Conservation (phyloP, 2,888 invertebrate genomes). For the Ophion ellenae region DNA sequence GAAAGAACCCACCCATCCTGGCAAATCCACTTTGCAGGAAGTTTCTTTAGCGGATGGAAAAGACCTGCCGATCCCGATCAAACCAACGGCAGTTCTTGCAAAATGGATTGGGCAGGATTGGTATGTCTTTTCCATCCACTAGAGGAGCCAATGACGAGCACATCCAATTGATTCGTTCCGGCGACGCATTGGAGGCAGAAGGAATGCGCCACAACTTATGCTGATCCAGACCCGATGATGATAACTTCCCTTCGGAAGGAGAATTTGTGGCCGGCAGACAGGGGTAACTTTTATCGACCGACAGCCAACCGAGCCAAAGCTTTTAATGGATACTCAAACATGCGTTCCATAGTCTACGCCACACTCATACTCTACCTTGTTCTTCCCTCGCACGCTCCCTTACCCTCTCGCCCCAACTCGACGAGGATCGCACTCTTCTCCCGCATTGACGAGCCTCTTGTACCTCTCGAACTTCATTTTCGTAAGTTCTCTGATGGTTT, state of each 20-base stretch:
- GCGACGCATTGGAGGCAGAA: not conserved
- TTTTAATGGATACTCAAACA: conserved; percentile 80
- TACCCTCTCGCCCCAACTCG: conserved; percentile 15
- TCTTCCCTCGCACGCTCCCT: conserved; percentile 49
- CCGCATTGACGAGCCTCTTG: conserved; percentile 44
- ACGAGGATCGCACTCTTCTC: conserved; percentile 21
- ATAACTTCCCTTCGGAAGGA: conserved; percentile 17
- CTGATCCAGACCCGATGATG: not conserved
- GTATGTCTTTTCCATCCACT: too few relatives aligned
- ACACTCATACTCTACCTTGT: conserved; percentile 46
- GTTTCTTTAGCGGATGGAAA: too few relatives aligned
- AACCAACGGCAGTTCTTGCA: too few relatives aligned
- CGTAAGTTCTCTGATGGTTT: conserved; percentile 72
- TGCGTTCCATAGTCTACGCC: conserved; percentile 69
- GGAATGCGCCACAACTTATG: not conserved
- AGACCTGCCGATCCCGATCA: too few relatives aligned
- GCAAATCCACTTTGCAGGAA: not conserved
- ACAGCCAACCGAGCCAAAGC: conserved; percentile 77
- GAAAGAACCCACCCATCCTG: too few relatives aligned
- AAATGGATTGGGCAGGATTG: too few relatives aligned
- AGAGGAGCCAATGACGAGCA: too few relatives aligned
- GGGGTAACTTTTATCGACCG: conserved; percentile 75
- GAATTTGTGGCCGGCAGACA: conserved; percentile 38
- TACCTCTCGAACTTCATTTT: conserved; percentile 77
- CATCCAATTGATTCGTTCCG: not conserved